These are phyloP conservation scores for Denticeps clupeoides DNA, from an alignment of 2,797 vertebrate species.

Conservation along the genomic window DNA sequence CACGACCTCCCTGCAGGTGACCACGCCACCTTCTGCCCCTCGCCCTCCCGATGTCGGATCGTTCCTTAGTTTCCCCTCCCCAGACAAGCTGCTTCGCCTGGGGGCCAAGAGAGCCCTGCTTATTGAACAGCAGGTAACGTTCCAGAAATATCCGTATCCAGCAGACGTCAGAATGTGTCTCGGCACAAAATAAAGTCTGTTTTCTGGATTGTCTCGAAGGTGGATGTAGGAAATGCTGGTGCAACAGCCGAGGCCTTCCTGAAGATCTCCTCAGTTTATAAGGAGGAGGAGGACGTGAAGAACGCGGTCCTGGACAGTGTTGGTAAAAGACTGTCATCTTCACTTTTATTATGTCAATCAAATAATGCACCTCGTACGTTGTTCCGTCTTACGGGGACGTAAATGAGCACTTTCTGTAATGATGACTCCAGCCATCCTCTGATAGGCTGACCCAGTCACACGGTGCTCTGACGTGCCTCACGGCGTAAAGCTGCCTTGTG, in stretches of 20 bases:
- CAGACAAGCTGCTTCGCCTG: slow-evolving; percentile 82
- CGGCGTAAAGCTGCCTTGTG: too few relatives aligned
- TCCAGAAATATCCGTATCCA: too few relatives aligned
- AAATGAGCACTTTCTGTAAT: background rate
- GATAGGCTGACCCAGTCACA: too few relatives aligned
- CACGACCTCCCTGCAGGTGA: slow-evolving; percentile 51
- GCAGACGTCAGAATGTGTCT: background rate
- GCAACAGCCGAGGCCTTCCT: slow-evolving; percentile 72
- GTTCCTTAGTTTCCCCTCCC: slow-evolving; percentile 85
- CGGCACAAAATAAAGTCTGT: too few relatives aligned
- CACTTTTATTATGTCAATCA: background rate
- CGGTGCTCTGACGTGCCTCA: too few relatives aligned
- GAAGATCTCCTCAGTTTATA: slow-evolving; percentile 77
- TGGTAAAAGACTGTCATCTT: slow-evolving; percentile 34
- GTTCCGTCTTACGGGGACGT: too few relatives aligned
- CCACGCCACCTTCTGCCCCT: slow-evolving; percentile 54
- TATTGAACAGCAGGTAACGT: slow-evolving; percentile 76
- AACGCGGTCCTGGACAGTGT: slow-evolving; percentile 45
- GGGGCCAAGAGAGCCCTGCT: slow-evolving; percentile 72
- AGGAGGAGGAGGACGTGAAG: slow-evolving; percentile 67
- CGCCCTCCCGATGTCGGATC: slow-evolving; percentile 70
- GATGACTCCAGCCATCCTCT: too few relatives aligned
- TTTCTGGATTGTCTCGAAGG: slow-evolving; percentile 44
- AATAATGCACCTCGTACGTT: too few relatives aligned
- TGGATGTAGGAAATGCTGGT: slow-evolving; percentile 67